Conservation (phyloP, 2,888 invertebrate species). For the Amphipoea lucens region DNA sequence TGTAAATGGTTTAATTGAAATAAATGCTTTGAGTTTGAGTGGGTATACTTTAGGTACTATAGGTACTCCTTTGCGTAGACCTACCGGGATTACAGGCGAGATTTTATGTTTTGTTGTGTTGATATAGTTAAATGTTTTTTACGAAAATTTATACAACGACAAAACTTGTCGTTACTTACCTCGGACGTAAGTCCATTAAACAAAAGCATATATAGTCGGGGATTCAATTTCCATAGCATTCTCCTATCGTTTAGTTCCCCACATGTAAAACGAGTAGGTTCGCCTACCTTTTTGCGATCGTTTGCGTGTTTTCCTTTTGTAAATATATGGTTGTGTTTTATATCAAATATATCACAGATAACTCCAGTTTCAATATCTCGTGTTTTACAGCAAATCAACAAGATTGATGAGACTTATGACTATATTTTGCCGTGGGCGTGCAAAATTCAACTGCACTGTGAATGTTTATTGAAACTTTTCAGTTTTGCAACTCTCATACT, state of each 20-base stretch:
- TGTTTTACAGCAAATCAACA: slow-evolving; percentile 62
- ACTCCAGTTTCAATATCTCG: slow-evolving; percentile 54
- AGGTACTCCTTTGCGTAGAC: background rate
- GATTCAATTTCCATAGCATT: slow-evolving; percentile 18
- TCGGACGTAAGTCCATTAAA: background rate
- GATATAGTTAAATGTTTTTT: background rate
- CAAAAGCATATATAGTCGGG: background rate
- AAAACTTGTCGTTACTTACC: too few species aligned
- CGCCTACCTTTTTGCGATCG: slow-evolving; percentile 22
- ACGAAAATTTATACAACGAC: too few species aligned
- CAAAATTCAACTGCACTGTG: slow-evolving; percentile 16
- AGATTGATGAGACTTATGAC: slow-evolving; percentile 60
- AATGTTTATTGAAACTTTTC: background rate
- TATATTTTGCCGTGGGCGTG: slow-evolving; percentile 26
- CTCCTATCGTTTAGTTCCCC: background rate
- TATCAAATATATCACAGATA: slow-evolving; percentile 40
- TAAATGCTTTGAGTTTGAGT: background rate
- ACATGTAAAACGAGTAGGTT: slow-evolving; percentile 5
- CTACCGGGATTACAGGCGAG: too few species aligned
- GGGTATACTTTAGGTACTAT: background rate
- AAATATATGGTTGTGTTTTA: slow-evolving; percentile 41
- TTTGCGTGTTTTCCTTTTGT: slow-evolving; percentile 37
- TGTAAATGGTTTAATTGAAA: too few species aligned
- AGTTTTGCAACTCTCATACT: background rate
- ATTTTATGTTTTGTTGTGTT: too few species aligned